These are phyloP conservation scores for Pimpla rufipes DNA, from an alignment of 2,888 invertebrate species.

Conservation along the genomic window DNA sequence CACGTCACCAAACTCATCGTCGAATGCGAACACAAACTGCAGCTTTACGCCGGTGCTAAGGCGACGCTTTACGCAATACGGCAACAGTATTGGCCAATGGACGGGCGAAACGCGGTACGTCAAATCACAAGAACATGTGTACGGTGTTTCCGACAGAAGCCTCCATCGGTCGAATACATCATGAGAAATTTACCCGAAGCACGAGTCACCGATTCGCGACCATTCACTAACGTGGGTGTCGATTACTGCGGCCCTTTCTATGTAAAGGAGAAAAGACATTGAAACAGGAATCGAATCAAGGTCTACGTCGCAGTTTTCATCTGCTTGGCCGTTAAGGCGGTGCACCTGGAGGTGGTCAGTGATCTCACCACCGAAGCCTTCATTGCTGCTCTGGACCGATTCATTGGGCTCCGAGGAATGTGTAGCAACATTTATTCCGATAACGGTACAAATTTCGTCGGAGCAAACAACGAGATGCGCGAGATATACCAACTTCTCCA, in stretches of 20 bases:
- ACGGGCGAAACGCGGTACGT: conserved; percentile 63
- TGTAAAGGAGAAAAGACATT: conserved; percentile 45
- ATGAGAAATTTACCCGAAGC: conserved; percentile 30
- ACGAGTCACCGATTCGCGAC: not conserved
- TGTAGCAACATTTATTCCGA: conserved; percentile 5
- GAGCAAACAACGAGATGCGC: conserved; percentile 8
- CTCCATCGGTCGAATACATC: not conserved
- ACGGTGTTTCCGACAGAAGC: not conserved
- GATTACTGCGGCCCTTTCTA: conserved; percentile 55
- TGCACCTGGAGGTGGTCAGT: not conserved
- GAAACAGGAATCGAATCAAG: no score
- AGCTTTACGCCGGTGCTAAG: conserved; percentile 70
- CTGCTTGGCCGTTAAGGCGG: no score
- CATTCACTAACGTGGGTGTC: conserved; percentile 31
- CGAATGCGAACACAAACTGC: conserved; percentile 59
- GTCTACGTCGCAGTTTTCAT: no score
- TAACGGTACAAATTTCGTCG: conserved; percentile 37
- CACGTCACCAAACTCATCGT: conserved; percentile 71
- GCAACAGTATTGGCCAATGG: conserved; percentile 71
- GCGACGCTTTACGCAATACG: conserved; percentile 56
- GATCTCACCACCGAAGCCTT: conserved; percentile 6
- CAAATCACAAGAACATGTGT: not conserved
- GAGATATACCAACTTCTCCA: no score
- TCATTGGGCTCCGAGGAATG: not conserved
- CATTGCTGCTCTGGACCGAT: conserved; percentile 18